phyloP scores from a whole-genome alignment of 1,140 invertebrate species.

The Liolophura sinensis region DNA sequence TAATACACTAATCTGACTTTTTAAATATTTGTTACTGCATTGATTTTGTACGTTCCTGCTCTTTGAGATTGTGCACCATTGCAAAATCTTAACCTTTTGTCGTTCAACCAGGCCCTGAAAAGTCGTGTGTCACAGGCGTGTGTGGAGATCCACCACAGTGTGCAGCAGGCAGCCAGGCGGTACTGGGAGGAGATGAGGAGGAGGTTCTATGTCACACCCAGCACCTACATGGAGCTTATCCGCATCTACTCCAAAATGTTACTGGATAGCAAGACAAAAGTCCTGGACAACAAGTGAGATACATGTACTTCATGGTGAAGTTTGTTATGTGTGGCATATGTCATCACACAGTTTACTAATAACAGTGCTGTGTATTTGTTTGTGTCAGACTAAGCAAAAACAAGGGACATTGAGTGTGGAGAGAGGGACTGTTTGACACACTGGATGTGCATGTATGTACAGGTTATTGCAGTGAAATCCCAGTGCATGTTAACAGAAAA shows the following conservation, averaged over 20 bases:
- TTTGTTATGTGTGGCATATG: no score
- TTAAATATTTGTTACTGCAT: no score
- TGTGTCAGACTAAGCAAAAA: no score
- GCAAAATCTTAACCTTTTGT: neutral
- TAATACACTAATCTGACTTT: no score
- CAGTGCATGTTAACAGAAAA: no score
- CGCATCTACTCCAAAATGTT: slow-evolving; percentile 68
- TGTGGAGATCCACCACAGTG: slow-evolving; percentile 67
- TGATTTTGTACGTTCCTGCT: neutral
- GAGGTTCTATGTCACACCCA: slow-evolving; percentile 84
- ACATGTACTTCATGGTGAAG: no score
- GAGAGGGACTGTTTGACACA: no score
- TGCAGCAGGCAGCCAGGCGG: slow-evolving; percentile 69
- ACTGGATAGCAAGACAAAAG: slow-evolving; percentile 48
- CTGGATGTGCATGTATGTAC: no score
- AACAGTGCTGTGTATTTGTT: no score
- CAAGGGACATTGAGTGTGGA: no score
- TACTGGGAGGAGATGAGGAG: slow-evolving; percentile 79
- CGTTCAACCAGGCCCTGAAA: slow-evolving; percentile 39
- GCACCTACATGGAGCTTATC: slow-evolving; percentile 81
- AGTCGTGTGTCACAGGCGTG: slow-evolving; percentile 62
- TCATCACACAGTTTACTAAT: no score
- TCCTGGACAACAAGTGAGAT: slow-evolving; percentile 48
- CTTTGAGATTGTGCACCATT: neutral
- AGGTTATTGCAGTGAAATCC: no score